These are phyloP conservation scores for Metalampra italica DNA, from an alignment of 2,888 invertebrate species.

Conservation along the genomic window DNA sequence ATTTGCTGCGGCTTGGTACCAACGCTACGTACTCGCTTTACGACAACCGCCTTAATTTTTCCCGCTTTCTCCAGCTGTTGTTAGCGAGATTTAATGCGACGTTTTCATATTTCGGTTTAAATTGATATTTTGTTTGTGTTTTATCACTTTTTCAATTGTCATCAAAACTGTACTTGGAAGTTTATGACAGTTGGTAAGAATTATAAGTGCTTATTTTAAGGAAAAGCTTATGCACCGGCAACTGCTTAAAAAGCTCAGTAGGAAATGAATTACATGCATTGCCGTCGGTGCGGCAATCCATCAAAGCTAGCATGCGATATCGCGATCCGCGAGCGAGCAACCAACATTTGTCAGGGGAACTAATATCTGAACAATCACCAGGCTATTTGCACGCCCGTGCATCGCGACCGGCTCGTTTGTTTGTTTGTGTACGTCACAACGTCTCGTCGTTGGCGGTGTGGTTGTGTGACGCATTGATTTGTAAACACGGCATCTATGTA, in stretches of 20 bases:
- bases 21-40: slow-evolving; percentile 36
- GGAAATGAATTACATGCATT: slow-evolving; percentile 33
- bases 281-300: slow-evolving; percentile 48
- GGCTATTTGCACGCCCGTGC: slow-evolving; percentile 39
- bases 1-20: slow-evolving; percentile 51
- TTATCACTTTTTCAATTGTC: background rate
- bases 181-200: background rate
- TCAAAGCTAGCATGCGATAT: slow-evolving; percentile 55
- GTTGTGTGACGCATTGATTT: slow-evolving; percentile 30
- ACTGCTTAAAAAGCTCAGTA: background rate
- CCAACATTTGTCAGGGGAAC: slow-evolving; percentile 55
- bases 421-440: slow-evolving; percentile 40
- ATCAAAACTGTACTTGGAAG: no score
- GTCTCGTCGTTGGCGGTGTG: slow-evolving; percentile 31
- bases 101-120: slow-evolving; percentile 22
- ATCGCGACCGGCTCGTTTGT: slow-evolving; percentile 24
- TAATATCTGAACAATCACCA: slow-evolving; percentile 59
- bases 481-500: slow-evolving; percentile 38
- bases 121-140: background rate
- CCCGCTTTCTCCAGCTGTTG: slow-evolving; percentile 40
- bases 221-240: background rate
- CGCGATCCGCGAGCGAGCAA: slow-evolving; percentile 36
- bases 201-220: no score
- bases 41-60: slow-evolving; percentile 38
- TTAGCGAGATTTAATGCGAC: slow-evolving; percentile 48